Base-by-base conservation (phyloP, 2,113 vertebrate genomes). In the Centrocercus urophasianus region DNA sequence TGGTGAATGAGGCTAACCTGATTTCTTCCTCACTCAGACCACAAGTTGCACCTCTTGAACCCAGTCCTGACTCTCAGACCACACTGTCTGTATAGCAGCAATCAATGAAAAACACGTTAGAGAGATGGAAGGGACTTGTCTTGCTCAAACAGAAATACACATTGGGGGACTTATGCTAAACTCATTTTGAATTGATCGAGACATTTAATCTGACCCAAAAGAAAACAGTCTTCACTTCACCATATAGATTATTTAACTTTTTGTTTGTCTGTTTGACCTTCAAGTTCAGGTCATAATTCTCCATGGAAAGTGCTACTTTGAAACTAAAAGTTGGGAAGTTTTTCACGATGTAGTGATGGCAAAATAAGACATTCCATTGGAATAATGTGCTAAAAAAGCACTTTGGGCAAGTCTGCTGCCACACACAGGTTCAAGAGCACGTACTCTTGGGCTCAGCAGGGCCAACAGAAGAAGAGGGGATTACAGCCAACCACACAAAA, bases 41-140 rank as follows among this genome's bases (percentile, higher is more conserved):
- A 52, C 61, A 90, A 86, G 24, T 28, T n/a, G 21, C 30, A 75
- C 48, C 40, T 78, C 61, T 69, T 84, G 88, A 88, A 72, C 88
- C 42, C 63, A 56, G 73, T 9, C 65, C 85, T 82, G 83, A 86
- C 79, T 91, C 93, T 65, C 70, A 61, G 30, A 65, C 71, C 70
- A 14, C 11, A 40, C 65, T 67, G 34, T 71, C 70, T 81, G 25
- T 81, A 42, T 56, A 50, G 64, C 77, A 86, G 25, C 30, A 80
- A 95, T 94, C 96, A 86, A 96, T 96, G 86, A 47, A 92, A 96
- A 96, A 65, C 73, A 72, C 11, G 43, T 96, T 95, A 95, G 73
- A 70, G 80, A 96, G 93, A 96, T 92, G 88, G 88, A 96, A 90
- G 57, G 52, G 76, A 86, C 92, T 61, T 94, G 92, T 96, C 92